phyloP scores from a whole-genome alignment of 1,140 invertebrate genomes.

The Drosophila persimilis region DNA sequence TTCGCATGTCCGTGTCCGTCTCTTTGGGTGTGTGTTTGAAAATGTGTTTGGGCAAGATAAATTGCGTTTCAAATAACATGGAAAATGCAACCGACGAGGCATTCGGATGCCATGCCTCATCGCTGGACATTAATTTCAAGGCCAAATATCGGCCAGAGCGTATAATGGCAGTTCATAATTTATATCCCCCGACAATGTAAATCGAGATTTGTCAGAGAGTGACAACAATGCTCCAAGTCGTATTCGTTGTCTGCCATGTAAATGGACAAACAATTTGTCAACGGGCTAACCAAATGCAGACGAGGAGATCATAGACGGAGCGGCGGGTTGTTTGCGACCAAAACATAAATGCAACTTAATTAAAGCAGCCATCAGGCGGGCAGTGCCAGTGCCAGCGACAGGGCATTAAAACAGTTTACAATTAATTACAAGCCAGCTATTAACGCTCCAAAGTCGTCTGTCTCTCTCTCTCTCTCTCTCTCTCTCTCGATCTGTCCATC shows the following conservation, averaged over 20 bases:
- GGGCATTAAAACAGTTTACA: constrained; percentile 68
- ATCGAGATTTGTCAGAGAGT: constrained; percentile 70
- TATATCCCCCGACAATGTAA: constrained; percentile 70
- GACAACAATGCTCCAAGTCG: constrained; percentile 34
- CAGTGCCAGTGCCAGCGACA: constrained; percentile 7
- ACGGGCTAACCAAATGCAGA: constrained; percentile 20
- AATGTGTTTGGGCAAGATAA: constrained; percentile 57
- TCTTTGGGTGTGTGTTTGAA: constrained; percentile 25
- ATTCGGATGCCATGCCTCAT: constrained; percentile 34
- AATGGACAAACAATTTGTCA: constrained; percentile 74
- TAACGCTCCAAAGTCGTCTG: constrained; percentile 36
- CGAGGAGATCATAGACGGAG: constrained; percentile 14
- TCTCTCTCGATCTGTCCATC: too few species aligned
- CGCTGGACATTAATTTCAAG: constrained; percentile 61
- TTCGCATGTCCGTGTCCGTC: constrained; percentile 16
- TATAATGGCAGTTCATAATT: constrained; percentile 74
- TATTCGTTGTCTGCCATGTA: constrained; percentile 48
- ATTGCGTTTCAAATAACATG: constrained; percentile 65
- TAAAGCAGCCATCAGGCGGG: constrained; percentile 48
- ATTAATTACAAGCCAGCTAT: constrained; percentile 65
- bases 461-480: too few species aligned
- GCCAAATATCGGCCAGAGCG: constrained; percentile 44
- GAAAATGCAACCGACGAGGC: constrained; percentile 68
- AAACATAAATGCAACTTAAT: constrained; percentile 81
- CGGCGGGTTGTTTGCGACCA: constrained; percentile 46